Evolutionary conservation across 2,113 vertebrate genomes (phyloP).

Genomic region (Ptyas mucosa): DNA sequence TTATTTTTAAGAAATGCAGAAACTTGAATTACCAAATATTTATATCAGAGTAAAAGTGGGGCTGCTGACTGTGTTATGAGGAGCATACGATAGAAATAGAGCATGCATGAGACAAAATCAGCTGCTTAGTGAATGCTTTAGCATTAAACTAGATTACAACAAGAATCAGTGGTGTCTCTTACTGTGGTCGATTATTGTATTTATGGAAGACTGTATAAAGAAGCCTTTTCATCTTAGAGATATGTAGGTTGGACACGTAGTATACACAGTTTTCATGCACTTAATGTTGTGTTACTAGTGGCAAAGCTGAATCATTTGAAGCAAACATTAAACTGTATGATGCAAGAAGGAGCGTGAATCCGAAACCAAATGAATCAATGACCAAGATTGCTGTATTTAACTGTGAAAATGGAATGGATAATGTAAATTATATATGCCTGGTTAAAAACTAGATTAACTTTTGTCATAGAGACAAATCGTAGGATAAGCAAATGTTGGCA

Average conservation of each 20-base stretch:
- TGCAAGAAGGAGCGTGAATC: not conserved
- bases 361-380: not conserved
- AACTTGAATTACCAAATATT: not conserved
- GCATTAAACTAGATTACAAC: not conserved
- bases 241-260: not conserved
- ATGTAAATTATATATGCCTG: not conserved
- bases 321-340: not conserved
- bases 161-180: not conserved
- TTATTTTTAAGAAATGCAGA: not conserved
- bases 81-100: not conserved
- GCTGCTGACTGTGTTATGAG: not conserved
- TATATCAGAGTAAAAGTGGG: not conserved
- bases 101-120: not conserved
- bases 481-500: not conserved
- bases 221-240: not conserved
- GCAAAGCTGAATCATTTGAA: not conserved
- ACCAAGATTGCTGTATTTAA: not conserved
- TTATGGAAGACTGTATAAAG: not conserved
- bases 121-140: not conserved
- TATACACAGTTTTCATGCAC: not conserved
- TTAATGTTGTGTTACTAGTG: not conserved
- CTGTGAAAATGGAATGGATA: not conserved
- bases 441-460: not conserved
- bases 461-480: not conserved
- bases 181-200: not conserved